Evolutionary conservation across 2,797 vertebrate species (phyloP).

Genomic region (Muscicapa comitata): DNA sequence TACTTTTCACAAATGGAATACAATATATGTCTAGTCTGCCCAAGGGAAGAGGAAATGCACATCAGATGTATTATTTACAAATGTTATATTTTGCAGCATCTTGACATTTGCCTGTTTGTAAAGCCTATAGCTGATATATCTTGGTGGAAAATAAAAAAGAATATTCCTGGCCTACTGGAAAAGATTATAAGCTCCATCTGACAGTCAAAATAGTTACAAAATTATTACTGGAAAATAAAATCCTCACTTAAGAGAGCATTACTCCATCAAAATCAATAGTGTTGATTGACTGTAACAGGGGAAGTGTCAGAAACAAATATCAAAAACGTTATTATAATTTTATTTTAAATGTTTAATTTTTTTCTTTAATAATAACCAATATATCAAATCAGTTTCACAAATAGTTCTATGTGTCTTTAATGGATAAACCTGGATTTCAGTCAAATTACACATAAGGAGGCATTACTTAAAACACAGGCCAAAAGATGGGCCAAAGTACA

Average conservation of each 20-base stretch:
- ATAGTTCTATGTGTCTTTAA: neutral
- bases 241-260: neutral
- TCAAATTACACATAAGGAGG: neutral
- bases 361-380: neutral
- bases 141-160: neutral
- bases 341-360: too few species aligned
- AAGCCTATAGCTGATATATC: slow-evolving; percentile 16
- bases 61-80: slow-evolving; percentile 58
- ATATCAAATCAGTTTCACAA: neutral
- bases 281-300: neutral
- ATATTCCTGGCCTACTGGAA: neutral
- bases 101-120: slow-evolving; percentile 61
- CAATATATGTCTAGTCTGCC: neutral
- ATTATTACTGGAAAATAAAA: slow-evolving; percentile 19
- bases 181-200: neutral
- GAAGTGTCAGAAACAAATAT: neutral
- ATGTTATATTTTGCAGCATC: slow-evolving; percentile 28
- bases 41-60: slow-evolving; percentile 26
- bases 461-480: neutral
- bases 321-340: neutral
- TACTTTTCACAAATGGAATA: slow-evolving; percentile 7
- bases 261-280: slow-evolving; percentile 1
- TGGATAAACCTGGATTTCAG: neutral
- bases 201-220: neutral
- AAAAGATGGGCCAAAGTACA: neutral